These are phyloP conservation scores for Julus scanicus DNA, from an alignment of 2,888 invertebrate species.

Conservation along the genomic window DNA sequence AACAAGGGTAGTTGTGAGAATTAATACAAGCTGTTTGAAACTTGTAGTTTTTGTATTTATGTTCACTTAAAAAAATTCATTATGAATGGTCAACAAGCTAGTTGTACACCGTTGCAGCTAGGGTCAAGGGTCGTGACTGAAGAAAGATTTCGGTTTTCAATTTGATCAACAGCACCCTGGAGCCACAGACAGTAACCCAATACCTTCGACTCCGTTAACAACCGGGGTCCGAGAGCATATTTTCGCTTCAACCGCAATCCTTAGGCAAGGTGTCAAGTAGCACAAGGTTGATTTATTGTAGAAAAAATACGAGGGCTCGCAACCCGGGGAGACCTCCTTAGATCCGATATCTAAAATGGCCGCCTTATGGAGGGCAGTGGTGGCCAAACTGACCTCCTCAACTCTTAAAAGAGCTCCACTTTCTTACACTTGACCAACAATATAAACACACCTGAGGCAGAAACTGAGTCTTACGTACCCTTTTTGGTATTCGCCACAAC, in stretches of 20 bases:
- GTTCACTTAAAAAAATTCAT: not conserved
- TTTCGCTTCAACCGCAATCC: constrained; percentile 15
- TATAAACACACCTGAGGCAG: constrained; percentile 43
- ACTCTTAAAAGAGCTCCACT: constrained; percentile 4
- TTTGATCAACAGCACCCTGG: constrained; percentile 4
- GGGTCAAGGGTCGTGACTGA: not conserved
- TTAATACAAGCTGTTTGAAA: too few relatives aligned
- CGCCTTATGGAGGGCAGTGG: not conserved
- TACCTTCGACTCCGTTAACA: not conserved
- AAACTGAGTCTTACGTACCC: constrained; percentile 20
- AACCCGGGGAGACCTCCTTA: not conserved
- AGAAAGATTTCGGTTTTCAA: constrained; percentile 6
- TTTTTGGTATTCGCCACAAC: not conserved
- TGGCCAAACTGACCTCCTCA: constrained; percentile 23
- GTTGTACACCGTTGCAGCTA: not conserved
- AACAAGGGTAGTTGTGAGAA: too few relatives aligned
- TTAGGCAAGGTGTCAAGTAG: constrained; percentile 35
- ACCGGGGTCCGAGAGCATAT: constrained; percentile 4
- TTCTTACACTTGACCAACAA: constrained; percentile 35
- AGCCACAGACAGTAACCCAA: constrained; percentile 2
- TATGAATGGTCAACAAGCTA: not conserved
- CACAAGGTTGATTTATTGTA: constrained; percentile 23
- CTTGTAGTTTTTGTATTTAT: too few relatives aligned
- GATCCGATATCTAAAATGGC: constrained; percentile 10
- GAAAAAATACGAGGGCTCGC: constrained; percentile 13